Base-by-base conservation (phyloP, 2,888 invertebrate genomes). In the Tipula lateralis region DNA sequence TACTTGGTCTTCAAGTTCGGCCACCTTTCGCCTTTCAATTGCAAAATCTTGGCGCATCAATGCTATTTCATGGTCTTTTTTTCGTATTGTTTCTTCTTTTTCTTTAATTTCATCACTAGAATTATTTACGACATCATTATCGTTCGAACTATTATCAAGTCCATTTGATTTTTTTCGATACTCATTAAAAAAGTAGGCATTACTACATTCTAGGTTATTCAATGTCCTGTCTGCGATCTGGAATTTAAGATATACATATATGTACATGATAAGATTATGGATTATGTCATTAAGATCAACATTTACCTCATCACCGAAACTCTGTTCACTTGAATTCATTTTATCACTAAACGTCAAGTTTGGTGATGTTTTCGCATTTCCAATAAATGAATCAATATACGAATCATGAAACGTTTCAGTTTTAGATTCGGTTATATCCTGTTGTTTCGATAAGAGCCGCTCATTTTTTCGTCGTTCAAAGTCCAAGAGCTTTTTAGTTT, bases 1-100 rank as follows among this genome's bases (percentile, higher is more conserved):
- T 85, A 96, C 89, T 88, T 96, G 96, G 88, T 96, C 95, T 87
- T 95, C 95, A 84, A 96, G 91, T 89, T 96, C 96, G 0, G 92
- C 91, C 29, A 94, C 93, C 86, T 94, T 92, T 87, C 94, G 92
- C 87, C 95, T 94, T 88, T 96, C 96, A 86, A 94, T 92, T 80
- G 93, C 91, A 86, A 93, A 93, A 83, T 66, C 24, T 66, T 66
- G 19, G 2, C 66, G 66, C 19, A 66, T 66, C 24, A 66, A 24
- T 24, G 9, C 2, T 66, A 66, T 9, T 66, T 66, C 66, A 66
- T 24, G 19, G 2, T 66, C 66, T 9, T 66, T 66, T 66, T 24
- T 19, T 9, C 66, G 66, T 24, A 66, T 66, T 66, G 66, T 24
- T 66, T 66, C 66, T 9, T 66, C 66, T 24, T 24, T 66, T 66